Evolutionary conservation across 2,797 vertebrate genomes (phyloP).

Genomic region (Euphonia xanthogaster): DNA sequence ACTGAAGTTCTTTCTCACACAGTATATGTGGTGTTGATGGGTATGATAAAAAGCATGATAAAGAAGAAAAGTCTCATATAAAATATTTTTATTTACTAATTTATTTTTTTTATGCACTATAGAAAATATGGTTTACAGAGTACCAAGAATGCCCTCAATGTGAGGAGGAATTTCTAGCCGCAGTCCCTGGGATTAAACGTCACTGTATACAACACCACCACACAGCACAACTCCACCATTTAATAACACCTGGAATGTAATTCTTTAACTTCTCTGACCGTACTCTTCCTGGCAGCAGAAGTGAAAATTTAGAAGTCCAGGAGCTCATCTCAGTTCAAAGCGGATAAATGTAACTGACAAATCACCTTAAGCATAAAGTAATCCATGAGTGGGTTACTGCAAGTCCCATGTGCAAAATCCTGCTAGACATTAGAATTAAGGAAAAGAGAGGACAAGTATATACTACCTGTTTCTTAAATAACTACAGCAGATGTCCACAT

Average conservation of each 20-base stretch:
- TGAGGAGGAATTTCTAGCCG: not conserved
- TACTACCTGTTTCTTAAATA: not conserved
- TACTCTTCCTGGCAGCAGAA: not conserved
- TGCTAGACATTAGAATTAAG: not conserved
- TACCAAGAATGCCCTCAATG: not conserved
- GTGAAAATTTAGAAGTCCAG: not conserved
- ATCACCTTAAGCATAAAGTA: not conserved
- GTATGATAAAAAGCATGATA: not conserved
- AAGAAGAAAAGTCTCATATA: accelerated
- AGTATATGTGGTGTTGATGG: not conserved
- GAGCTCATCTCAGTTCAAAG: not conserved
- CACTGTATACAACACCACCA: not conserved
- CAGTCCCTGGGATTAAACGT: not conserved
- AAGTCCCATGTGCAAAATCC: slow-evolving; percentile 4
- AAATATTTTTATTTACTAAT: not conserved
- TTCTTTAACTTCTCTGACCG: not conserved
- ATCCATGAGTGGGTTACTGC: not conserved
- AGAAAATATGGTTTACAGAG: not conserved
- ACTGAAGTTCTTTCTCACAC: not conserved
- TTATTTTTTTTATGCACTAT: not conserved
- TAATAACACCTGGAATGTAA: not conserved
- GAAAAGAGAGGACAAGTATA: not conserved
- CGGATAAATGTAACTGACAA: not conserved
- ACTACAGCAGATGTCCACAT: not conserved
- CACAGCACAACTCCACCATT: not conserved